These are phyloP conservation scores for Lepidocyrtoides sp. DNA, from an alignment of 2,888 invertebrate genomes.

Conservation along the genomic window DNA sequence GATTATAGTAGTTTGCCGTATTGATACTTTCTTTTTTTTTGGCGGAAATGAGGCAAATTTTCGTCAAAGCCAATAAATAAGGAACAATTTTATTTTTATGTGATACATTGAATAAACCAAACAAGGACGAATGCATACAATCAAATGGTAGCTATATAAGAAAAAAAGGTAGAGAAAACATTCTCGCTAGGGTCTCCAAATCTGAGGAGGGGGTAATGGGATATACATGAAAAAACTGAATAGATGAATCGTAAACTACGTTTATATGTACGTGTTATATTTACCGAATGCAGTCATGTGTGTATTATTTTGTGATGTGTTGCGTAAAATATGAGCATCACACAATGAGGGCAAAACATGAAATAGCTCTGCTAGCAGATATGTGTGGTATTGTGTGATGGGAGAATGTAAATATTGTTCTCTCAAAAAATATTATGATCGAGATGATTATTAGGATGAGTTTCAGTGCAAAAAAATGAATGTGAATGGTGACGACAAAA, in stretches of 20 bases:
- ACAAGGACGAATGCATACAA: not conserved
- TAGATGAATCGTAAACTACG: slow-evolving; percentile 67
- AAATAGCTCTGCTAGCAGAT: not conserved
- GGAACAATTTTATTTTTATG: slow-evolving; percentile 16
- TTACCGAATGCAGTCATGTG: slow-evolving; percentile 52
- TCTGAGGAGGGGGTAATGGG: slow-evolving; percentile 40
- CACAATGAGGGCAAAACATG: slow-evolving; percentile 23
- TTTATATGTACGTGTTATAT: not conserved
- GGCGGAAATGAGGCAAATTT: slow-evolving; percentile 72
- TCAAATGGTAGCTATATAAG: not conserved
- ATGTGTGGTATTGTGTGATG: not conserved
- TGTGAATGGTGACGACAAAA: slow-evolving; percentile 78
- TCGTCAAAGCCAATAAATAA: slow-evolving; percentile 57
- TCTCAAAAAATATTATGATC: slow-evolving; percentile 26
- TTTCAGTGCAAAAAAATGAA: slow-evolving; percentile 80
- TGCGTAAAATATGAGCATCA: slow-evolving; percentile 65
- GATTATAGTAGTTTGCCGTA: slow-evolving; percentile 27
- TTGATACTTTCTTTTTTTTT: slow-evolving; percentile 31
- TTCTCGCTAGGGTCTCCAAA: not conserved
- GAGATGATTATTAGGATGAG: not conserved
- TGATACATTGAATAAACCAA: slow-evolving; percentile 7
- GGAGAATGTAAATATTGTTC: slow-evolving; percentile 13
- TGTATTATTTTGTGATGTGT: slow-evolving; percentile 62
- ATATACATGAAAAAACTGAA: slow-evolving; percentile 40
- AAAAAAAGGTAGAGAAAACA: not conserved